These are phyloP conservation scores for Eumeta japonica DNA, from an alignment of 1,140 invertebrate genomes.

Conservation along the genomic window DNA sequence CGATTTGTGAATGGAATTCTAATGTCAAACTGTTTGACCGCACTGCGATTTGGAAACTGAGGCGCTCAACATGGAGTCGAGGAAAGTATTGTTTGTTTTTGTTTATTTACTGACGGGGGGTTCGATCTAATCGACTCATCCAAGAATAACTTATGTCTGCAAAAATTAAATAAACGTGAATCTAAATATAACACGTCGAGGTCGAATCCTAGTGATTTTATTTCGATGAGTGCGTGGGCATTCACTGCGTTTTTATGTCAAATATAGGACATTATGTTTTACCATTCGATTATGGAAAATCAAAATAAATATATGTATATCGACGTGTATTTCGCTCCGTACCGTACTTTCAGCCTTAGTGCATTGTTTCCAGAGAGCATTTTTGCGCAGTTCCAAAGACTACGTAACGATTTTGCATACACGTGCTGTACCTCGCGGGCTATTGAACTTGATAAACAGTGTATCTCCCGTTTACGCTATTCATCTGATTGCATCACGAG, in stretches of 20 bases:
- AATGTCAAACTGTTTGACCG: neutral
- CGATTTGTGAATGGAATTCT: conserved; percentile 13
- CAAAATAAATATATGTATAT: too few relatives aligned
- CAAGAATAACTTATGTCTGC: too few relatives aligned
- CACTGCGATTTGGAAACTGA: conserved; percentile 42
- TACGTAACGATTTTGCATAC: conserved; percentile 48
- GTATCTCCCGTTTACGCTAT: conserved; percentile 44
- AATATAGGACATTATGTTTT: too few relatives aligned
- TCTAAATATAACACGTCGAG: too few relatives aligned
- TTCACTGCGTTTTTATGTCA: too few relatives aligned
- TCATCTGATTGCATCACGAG: conserved; percentile 46
- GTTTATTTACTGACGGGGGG: conserved; percentile 8
- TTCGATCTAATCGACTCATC: too few relatives aligned
- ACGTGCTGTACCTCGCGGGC: conserved; percentile 49
- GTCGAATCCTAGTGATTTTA: too few relatives aligned
- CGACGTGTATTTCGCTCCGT: conserved; percentile 12
- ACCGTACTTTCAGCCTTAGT: conserved; percentile 43
- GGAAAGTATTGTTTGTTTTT: conserved; percentile 46
- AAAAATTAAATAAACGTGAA: too few relatives aligned
- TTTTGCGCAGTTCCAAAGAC: conserved; percentile 31
- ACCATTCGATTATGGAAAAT: too few relatives aligned
- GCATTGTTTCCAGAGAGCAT: conserved; percentile 29
- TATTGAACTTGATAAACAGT: conserved; percentile 56
- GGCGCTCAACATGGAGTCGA: conserved; percentile 46
- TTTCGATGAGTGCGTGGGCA: too few relatives aligned